Conservation (phyloP, 2,888 invertebrate species). For the Watsonalla cultraria region DNA sequence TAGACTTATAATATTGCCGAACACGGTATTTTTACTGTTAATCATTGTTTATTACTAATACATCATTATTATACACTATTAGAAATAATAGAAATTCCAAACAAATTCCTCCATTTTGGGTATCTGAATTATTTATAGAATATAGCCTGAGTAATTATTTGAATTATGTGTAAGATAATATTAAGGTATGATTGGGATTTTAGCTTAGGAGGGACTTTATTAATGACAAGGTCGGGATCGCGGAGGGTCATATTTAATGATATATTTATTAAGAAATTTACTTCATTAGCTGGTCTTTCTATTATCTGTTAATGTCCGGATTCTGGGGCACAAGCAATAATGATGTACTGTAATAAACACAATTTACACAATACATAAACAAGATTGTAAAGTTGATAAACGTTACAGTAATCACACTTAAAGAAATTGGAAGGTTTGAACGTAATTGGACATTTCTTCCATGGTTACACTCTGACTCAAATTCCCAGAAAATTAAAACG, state of each 20-base stretch:
- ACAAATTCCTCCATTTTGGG: no score
- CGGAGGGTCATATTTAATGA: constrained; percentile 30
- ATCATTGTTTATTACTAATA: constrained; percentile 4
- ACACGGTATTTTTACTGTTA: no score
- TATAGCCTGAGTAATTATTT: constrained; percentile 8
- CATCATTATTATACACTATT: not conserved
- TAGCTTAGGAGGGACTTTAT: constrained; percentile 32
- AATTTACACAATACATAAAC: no score
- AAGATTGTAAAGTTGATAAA: not conserved
- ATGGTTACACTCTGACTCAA: not conserved
- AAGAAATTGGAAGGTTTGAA: not conserved
- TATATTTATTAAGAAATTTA: constrained; percentile 42
- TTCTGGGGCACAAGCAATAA: not conserved
- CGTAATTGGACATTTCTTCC: not conserved
- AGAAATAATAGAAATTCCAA: no score
- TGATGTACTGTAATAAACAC: no score
- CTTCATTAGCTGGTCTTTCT: constrained; percentile 21
- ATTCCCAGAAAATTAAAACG: constrained; percentile 8
- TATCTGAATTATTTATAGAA: no score
- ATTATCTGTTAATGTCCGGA: constrained; percentile 13
- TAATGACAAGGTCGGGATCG: constrained; percentile 40
- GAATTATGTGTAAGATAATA: constrained; percentile 7
- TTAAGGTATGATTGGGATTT: constrained; percentile 40
- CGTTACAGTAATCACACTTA: not conserved
- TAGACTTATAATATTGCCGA: no score